phyloP scores from a whole-genome alignment of 2,797 vertebrate species.

The Dromococcyx pavoninus region DNA sequence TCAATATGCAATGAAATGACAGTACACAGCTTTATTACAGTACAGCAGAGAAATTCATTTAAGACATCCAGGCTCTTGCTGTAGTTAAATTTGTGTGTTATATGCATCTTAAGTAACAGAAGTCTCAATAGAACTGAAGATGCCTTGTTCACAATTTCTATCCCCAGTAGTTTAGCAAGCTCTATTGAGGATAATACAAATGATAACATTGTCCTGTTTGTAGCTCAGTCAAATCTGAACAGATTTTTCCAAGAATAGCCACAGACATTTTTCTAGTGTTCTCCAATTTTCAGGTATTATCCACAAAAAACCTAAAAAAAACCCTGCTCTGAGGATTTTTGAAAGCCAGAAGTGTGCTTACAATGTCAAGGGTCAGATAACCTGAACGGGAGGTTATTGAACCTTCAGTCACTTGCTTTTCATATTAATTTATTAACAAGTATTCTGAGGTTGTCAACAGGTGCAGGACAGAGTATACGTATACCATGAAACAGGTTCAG shows the following conservation, averaged over 20 bases:
- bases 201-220: background rate
- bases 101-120: background rate
- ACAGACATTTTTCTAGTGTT: background rate
- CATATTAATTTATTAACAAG: background rate
- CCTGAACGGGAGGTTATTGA: background rate
- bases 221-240: background rate
- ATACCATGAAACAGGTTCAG: background rate
- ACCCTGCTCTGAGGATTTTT: background rate
- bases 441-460: background rate
- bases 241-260: background rate
- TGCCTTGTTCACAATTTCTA: background rate
- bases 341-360: background rate
- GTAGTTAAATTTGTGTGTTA: background rate
- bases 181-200: background rate
- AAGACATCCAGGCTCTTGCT: background rate
- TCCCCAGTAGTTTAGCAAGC: background rate
- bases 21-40: background rate
- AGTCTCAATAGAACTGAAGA: background rate
- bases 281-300: background rate
- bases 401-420: background rate
- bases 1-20: background rate
- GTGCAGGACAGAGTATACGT: background rate
- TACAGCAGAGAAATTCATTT: background rate
- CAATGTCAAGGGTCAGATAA: background rate
- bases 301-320: too few species aligned